Evolutionary conservation across 2,797 vertebrate species (phyloP), one percentile per base, ranked within the genome.

Genomic region (Microctenopoma stevenorrisi): DNA sequence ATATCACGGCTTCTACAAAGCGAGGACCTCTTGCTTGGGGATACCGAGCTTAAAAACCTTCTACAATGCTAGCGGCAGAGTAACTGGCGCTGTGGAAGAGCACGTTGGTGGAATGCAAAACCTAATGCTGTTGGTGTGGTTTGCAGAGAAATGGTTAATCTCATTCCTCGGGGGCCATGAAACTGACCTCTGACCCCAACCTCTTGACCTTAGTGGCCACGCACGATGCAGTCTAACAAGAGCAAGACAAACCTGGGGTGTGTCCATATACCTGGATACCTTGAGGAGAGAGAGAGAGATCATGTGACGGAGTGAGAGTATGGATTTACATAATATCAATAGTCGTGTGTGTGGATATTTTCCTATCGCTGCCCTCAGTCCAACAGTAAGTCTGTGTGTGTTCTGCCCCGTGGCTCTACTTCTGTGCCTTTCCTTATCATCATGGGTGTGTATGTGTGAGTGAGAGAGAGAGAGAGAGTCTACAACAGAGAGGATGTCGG

Each of bases 371-470:
- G 63, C 37, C 22, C 63, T 42, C 53, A 70, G 49, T 79, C 74
- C 59, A 65, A 67, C 46, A 54, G 60, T 72, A 75, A 48, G 49
- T 74, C 43, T 26, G n/a, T 83, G 65, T 69, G 47, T 67, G 72
- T 70, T 66, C 57, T 64, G 51, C 67, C 64, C 50, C 3, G 8
- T 69, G 75, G 54, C 62, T 43, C 60, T 79, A 33, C 57, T 61
- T 64, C 52, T 64, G 64, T 64, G 35, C 33, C 48, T 65, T 57
- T 54, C 30, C 35, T 51, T 65, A 11, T 38, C 63, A 15, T 15
- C 77, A 28, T 0, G 5, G 66, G 0, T 42, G 40, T 43, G 40
- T 64, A 22, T 57, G 58, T 64, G 35, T 44, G 40, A 28, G 25
- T 43, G 26, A 50, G 42, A 44, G 26, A 7, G 13, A 3, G 14